Evolutionary conservation across 1,140 invertebrate genomes (phyloP), one percentile per base, ranked within the genome.

Genomic region (Dendrolimus kikuchii): DNA sequence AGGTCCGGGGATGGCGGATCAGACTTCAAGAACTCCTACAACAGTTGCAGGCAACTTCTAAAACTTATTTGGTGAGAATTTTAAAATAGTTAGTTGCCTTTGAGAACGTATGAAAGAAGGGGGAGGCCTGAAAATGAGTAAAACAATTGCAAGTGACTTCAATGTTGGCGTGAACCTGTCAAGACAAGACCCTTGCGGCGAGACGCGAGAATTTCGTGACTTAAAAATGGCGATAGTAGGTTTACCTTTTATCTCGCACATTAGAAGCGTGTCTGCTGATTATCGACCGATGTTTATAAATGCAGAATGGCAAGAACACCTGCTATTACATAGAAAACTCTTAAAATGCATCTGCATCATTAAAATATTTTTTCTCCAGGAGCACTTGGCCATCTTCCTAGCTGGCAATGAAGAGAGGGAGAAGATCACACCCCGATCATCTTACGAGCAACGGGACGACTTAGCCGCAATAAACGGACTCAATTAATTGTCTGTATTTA

Each of bases 401-500:
- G 90, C 90, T 36, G 90, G 90, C 52, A 89, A 90, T 50, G 88
- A 90, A 44, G 86, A 87, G 49, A 75, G 82, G 6, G 83, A 86
- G 55, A 90, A 90, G 64, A 73, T 85, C 2, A 48, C 76, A 4
- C 80, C 81, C 23, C 63, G 88, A 46, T 84, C 86, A 39, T 85
- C 89, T 46, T 82, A 88, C 66, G 88, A 87, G 46, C 88, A 90
- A 51, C 81, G 89, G 53, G 79, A 87, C 57, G 82, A 86, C 23
- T 67, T 87, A 49, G 68, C 83, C 9, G 62, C 79, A 6, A 86
- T 86, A 49, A 88, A 89, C 40, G 81, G 89, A 4, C 66, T 89
- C 42, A 91, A 90, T 60, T 89, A 85, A 71, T 40, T 36, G 23
- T 23, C 23, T 23, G 23, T 23, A 23, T 23, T 23, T 23, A 23